Percentiles rank a stretch among this genome's conserved stretches.
Evolutionary conservation across 1,140 invertebrate genomes (phyloP).

Genomic region (Copidosoma floridanum): DNA sequence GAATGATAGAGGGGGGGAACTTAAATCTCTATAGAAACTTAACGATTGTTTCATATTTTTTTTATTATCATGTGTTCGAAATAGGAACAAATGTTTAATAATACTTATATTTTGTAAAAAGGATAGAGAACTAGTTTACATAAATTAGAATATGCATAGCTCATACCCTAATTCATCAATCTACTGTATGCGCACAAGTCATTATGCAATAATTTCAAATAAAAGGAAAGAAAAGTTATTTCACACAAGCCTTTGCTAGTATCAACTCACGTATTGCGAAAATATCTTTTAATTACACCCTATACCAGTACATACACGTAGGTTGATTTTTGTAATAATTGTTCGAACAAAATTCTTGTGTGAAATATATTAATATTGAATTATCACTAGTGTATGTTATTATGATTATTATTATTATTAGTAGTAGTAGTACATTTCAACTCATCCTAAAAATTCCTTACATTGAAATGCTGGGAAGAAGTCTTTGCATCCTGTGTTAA

Average conservation of each 20-base stretch:
- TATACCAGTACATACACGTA: constrained; percentile 14
- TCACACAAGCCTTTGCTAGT: constrained; percentile 1
- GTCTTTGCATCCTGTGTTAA: constrained; percentile 45
- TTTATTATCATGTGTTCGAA: not conserved
- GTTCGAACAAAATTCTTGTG: constrained; percentile 26
- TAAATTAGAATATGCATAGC: constrained; percentile 2
- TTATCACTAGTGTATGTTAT: too few species aligned
- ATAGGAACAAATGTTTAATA: not conserved
- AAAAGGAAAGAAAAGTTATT: constrained; percentile 2
- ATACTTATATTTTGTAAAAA: constrained; percentile 12
- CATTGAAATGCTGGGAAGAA: constrained; percentile 14
- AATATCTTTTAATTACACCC: constrained; percentile 7
- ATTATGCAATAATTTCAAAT: not conserved
- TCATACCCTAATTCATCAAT: constrained; percentile 1
- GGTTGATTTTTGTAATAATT: constrained; percentile 41
- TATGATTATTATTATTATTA: too few species aligned
- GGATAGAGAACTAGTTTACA: too few species aligned
- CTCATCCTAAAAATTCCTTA: not conserved
- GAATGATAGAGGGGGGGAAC: too few species aligned
- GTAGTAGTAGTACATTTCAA: constrained; percentile 12
- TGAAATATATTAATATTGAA: constrained; percentile 37
- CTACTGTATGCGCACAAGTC: not conserved
- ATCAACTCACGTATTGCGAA: constrained; percentile 3
- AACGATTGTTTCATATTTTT: constrained; percentile 5
- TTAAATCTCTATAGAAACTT: not conserved